These are phyloP conservation scores for Drosophila leontia DNA, from an alignment of 1,140 invertebrate genomes.

Conservation along the genomic window DNA sequence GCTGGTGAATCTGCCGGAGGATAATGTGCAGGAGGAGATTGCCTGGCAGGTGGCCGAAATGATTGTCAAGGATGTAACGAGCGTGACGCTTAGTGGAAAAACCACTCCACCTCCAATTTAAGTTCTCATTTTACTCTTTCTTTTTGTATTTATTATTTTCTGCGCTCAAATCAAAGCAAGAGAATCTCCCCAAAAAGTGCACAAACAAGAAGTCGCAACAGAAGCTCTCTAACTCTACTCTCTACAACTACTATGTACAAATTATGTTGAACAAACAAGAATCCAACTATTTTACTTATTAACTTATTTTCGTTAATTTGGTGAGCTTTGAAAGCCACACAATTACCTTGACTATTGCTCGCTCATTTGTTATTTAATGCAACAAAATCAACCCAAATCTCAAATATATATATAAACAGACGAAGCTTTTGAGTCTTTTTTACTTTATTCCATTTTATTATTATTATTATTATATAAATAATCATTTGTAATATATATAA, in stretches of 20 bases:
- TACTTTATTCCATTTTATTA: constrained; percentile 43
- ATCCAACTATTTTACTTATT: constrained; percentile 22
- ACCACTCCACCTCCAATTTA: constrained; percentile 15
- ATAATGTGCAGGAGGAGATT: constrained; percentile 96
- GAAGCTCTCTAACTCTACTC: constrained; percentile 30
- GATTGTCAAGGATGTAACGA: constrained; percentile 96
- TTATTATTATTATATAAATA: constrained; percentile 24
- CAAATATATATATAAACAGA: constrained; percentile 11
- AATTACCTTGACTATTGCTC: constrained; percentile 28
- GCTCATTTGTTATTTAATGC: constrained; percentile 53
- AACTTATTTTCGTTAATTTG: constrained; percentile 30
- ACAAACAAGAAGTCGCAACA: constrained; percentile 34
- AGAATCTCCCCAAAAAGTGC: constrained; percentile 31
- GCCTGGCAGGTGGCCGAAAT: constrained; percentile 97
- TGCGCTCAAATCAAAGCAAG: constrained; percentile 25
- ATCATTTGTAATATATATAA: constrained; percentile 38
- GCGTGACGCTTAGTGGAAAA: constrained; percentile 89
- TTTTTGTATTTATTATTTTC: constrained; percentile 29
- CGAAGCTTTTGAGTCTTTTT: constrained; percentile 24
- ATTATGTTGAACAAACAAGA: constrained; percentile 37
- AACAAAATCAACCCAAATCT: constrained; percentile 25
- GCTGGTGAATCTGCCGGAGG: constrained; percentile 92
- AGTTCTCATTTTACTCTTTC: constrained; percentile 18
- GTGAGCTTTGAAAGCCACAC: constrained; percentile 31
- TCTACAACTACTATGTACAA: constrained; percentile 40